These are phyloP conservation scores for Octodon degus DNA, from an alignment of 2,113 vertebrate genomes.

Conservation along the genomic window DNA sequence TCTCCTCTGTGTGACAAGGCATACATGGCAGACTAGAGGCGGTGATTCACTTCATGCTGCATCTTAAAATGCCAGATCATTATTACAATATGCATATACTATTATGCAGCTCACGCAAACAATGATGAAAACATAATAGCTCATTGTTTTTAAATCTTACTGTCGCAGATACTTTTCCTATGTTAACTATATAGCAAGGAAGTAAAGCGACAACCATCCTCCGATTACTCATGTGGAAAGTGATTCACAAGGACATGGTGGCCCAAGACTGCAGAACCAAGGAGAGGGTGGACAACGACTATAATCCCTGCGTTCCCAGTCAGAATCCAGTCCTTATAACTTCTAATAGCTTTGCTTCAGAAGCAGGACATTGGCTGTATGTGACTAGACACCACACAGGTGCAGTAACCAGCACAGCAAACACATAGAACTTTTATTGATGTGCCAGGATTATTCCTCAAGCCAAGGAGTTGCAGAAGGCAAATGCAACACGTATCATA, in stretches of 20 bases:
- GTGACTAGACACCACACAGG: neutral
- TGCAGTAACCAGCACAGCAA: neutral
- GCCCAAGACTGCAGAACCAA: neutral
- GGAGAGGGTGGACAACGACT: neutral
- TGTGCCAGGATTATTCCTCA: neutral
- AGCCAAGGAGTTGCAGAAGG: neutral
- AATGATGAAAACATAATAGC: neutral
- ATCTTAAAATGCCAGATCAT: neutral
- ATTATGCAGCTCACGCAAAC: neutral
- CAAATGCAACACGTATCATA: neutral
- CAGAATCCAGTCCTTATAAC: neutral
- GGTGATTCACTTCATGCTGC: neutral
- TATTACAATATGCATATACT: neutral
- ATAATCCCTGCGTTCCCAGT: neutral
- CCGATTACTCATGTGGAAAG: neutral
- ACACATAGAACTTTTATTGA: neutral
- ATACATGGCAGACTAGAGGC: neutral
- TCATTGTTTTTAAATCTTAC: constrained; percentile 23
- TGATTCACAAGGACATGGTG: neutral
- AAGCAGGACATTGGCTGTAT: neutral
- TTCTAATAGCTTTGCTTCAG: neutral
- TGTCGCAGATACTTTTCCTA: neutral
- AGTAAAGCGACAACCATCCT: neutral
- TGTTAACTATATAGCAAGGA: constrained; percentile 14
- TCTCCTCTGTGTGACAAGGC: neutral